A percentile compares a stretch with the other conserved stretches of the same genome.
phyloP scores from a whole-genome alignment of 2,888 invertebrate genomes.

The Stegana nigrithorax region DNA sequence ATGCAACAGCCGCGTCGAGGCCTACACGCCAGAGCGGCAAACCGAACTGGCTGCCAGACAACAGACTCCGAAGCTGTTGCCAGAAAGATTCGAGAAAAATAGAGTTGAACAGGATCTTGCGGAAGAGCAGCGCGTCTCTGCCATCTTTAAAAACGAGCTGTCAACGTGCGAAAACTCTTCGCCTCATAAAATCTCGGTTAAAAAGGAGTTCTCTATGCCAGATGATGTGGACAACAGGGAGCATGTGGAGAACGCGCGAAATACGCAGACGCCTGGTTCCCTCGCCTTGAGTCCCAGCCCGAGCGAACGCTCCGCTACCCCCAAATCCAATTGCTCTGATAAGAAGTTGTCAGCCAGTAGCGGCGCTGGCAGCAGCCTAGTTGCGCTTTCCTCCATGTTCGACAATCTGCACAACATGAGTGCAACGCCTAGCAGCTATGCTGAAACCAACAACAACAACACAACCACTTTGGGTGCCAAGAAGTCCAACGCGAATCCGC shows the following conservation, averaged over 20 bases:
- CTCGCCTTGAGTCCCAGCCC: constrained; percentile 74
- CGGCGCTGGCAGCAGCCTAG: constrained; percentile 68
- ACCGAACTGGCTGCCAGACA: constrained; percentile 37
- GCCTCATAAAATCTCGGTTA: constrained; percentile 66
- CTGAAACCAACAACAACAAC: constrained; percentile 36
- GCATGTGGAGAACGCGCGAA: neutral
- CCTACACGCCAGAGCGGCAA: constrained; percentile 72
- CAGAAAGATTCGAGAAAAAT: no score
- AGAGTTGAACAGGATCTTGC: constrained; percentile 63
- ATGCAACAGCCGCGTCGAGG: constrained; percentile 83
- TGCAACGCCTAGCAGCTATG: no score
- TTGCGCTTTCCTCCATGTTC: constrained; percentile 90
- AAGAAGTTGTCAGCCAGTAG: constrained; percentile 59
- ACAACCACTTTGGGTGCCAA: constrained; percentile 35
- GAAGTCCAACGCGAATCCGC: constrained; percentile 79
- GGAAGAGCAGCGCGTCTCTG: no score
- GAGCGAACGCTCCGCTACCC: constrained; percentile 82
- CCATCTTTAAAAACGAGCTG: no score
- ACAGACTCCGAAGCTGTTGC: no score
- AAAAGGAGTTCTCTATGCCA: constrained; percentile 67
- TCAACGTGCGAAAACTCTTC: constrained; percentile 39
- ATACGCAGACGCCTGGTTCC: constrained; percentile 28
- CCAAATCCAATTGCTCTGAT: constrained; percentile 72
- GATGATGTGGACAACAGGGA: no score
- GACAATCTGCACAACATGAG: constrained; percentile 74